Conservation (phyloP, 2,113 vertebrate species). For the Bathybates hornii region DNA sequence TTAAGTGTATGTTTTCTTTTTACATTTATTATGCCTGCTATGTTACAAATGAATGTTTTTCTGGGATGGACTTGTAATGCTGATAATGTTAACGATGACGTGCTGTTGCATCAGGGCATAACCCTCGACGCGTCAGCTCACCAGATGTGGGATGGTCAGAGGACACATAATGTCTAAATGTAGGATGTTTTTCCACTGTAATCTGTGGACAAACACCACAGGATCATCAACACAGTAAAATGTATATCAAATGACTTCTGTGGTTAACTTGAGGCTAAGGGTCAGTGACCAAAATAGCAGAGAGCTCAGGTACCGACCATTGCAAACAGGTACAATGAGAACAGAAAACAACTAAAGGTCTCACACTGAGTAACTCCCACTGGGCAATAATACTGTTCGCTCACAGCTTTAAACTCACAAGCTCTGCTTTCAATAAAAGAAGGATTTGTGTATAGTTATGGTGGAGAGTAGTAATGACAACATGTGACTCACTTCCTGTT, state of each 20-base stretch:
- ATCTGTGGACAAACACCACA: neutral
- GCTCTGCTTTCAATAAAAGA: neutral
- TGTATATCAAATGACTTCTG: neutral
- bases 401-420: neutral
- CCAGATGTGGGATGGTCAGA: neutral
- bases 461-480: neutral
- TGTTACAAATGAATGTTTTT: neutral
- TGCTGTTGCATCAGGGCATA: neutral
- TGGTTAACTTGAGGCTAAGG: neutral
- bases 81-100: neutral
- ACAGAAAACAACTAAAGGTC: neutral
- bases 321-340: neutral
- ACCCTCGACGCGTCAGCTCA: neutral
- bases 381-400: neutral
- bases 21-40: neutral
- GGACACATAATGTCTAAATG: neutral
- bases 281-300: slow-evolving; percentile 6
- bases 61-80: neutral
- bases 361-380: neutral
- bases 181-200: neutral
- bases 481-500: neutral
- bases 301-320: neutral
- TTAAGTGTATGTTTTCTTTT: neutral
- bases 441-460: neutral
- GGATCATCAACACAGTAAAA: neutral